These are phyloP conservation scores for Lycodopsis pacificus DNA, from an alignment of 2,797 vertebrate genomes.

Conservation along the genomic window DNA sequence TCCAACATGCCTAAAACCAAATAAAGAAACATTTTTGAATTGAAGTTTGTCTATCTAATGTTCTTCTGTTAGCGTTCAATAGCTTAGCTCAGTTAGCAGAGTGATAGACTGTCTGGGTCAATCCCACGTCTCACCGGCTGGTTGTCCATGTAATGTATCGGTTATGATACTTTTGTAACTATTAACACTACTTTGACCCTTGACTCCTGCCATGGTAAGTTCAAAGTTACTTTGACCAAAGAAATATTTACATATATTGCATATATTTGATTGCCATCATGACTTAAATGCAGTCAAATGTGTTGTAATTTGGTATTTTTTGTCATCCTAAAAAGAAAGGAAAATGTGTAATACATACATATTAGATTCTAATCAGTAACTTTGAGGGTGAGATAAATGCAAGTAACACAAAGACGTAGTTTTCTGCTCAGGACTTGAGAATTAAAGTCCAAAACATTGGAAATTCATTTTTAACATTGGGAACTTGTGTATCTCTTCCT, in stretches of 20 bases:
- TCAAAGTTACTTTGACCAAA: no score
- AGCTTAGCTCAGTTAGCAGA: background rate
- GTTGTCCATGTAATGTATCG: no score
- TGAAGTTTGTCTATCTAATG: background rate
- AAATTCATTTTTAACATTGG: no score
- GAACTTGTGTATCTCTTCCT: no score
- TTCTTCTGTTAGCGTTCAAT: background rate
- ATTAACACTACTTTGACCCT: background rate
- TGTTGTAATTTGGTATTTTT: no score
- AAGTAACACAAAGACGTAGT: no score
- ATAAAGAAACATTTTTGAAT: constrained; percentile 75
- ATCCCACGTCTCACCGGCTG: background rate
- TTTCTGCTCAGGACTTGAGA: no score
- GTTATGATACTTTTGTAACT: background rate
- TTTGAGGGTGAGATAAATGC: no score
- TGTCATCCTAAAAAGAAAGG: no score
- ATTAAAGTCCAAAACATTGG: no score
- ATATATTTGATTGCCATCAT: background rate
- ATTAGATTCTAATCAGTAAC: no score
- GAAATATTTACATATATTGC: background rate
- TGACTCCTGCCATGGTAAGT: background rate
- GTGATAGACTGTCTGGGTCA: background rate
- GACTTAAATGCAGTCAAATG: background rate
- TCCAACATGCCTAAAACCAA: constrained; percentile 80
- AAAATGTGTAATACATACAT: no score